phyloP scores from a whole-genome alignment of 2,113 vertebrate species.

The Callospermophilus lateralis region DNA sequence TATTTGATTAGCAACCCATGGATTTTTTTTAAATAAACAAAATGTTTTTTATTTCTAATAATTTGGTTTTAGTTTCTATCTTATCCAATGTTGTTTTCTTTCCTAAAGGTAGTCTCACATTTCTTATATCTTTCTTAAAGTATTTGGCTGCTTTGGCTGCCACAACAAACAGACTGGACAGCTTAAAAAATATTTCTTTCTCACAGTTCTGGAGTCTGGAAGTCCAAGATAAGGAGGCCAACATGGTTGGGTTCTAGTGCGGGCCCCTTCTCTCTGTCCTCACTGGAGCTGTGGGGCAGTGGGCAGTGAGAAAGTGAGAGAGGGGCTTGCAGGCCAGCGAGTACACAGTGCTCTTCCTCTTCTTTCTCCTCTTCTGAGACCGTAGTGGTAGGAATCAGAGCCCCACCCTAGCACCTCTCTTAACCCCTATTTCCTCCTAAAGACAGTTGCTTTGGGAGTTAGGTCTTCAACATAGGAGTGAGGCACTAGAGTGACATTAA shows the following conservation, averaged over 20 bases:
- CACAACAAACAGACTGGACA: background rate
- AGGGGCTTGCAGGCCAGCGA: background rate
- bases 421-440: background rate
- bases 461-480: background rate
- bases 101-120: background rate
- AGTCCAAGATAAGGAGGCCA: background rate
- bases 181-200: no score
- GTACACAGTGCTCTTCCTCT: background rate
- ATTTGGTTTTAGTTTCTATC: background rate
- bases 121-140: background rate
- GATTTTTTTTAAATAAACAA: background rate
- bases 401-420: background rate
- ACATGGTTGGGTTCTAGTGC: background rate
- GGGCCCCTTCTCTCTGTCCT: no score
- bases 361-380: background rate
- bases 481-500: background rate
- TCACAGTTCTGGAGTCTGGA: background rate
- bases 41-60: background rate
- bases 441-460: background rate
- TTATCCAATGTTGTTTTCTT: conserved; percentile 4
- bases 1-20: background rate
- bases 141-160: background rate
- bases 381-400: no score
- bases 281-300: no score
- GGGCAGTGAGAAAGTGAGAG: no score